A percentile compares a stretch with the other conserved stretches of the same genome.
These are phyloP conservation scores for Coracopsis vasa DNA, from an alignment of 2,113 vertebrate species.

Conservation along the genomic window DNA sequence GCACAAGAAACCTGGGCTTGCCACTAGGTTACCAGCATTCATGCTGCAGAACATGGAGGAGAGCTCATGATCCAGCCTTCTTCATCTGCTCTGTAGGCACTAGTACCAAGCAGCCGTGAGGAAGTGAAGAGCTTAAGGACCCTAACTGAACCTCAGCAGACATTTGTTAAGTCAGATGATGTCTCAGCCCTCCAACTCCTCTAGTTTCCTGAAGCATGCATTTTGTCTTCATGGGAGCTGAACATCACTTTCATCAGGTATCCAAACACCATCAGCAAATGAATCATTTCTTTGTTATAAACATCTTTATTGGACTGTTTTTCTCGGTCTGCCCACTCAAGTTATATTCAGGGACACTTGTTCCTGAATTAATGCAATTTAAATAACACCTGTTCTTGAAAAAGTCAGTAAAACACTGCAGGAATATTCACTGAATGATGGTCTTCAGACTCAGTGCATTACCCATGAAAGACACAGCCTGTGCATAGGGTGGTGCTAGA, in stretches of 20 bases:
- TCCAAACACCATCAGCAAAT: background rate
- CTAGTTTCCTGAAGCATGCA: background rate
- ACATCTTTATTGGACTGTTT: background rate
- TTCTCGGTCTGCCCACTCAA: background rate
- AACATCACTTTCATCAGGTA: background rate
- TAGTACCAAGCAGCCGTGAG: background rate
- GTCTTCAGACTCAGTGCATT: background rate
- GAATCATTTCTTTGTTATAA: background rate
- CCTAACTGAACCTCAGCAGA: background rate
- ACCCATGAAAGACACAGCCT: background rate
- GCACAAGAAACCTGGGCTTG: background rate
- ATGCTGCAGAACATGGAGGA: background rate
- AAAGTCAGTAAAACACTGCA: background rate
- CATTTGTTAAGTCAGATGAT: background rate
- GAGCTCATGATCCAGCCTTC: background rate
- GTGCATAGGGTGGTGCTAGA: background rate
- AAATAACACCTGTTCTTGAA: background rate
- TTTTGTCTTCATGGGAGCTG: background rate
- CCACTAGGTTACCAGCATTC: background rate
- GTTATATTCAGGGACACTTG: background rate
- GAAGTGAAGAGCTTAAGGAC: background rate
- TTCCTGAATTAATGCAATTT: background rate
- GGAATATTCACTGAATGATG: background rate
- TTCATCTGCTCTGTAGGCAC: background rate
- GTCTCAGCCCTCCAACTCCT: background rate